Evolutionary conservation across 2,797 vertebrate genomes (phyloP).

Genomic region (Macroramphosus scolopax): DNA sequence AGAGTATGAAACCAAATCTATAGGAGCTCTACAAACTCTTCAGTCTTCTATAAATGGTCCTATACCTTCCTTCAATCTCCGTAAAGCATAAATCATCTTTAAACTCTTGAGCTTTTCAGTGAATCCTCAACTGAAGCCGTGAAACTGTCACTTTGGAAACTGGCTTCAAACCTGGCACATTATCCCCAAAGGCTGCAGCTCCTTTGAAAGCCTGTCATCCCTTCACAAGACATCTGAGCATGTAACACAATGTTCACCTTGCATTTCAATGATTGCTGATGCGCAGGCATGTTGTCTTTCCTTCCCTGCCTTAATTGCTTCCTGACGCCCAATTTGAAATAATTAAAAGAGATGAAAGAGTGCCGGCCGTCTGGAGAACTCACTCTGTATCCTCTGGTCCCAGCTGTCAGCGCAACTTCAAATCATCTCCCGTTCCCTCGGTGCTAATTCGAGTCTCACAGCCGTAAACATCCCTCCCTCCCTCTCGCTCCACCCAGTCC

Average conservation of each 20-base stretch:
- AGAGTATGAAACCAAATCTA: too few relatives aligned
- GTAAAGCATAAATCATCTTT: conserved; percentile 14
- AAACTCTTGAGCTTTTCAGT: conserved; percentile 17
- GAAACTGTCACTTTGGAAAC: conserved; percentile 40
- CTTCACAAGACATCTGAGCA: conserved; percentile 55
- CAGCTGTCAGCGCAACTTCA: conserved; percentile 55
- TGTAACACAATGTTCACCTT: conserved; percentile 46
- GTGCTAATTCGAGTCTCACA: conserved; percentile 54
- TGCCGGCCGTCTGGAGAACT: conserved; percentile 53
- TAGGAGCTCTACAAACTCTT: too few relatives aligned
- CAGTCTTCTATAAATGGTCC: too few relatives aligned
- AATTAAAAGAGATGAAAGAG: conserved; percentile 69
- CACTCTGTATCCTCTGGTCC: conserved; percentile 41
- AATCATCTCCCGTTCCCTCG: conserved; percentile 51
- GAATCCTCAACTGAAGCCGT: conserved; percentile 23
- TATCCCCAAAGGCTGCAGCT: conserved; percentile 35
- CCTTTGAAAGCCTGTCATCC: conserved; percentile 46
- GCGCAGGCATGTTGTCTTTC: conserved; percentile 42
- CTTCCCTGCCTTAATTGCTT: conserved; percentile 67
- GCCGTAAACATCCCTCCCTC: conserved; percentile 25
- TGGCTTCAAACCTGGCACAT: conserved; percentile 17
- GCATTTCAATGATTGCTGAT: conserved; percentile 44
- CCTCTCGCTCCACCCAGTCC: conserved; percentile 17
- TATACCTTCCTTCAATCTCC: neutral
- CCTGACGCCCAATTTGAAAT: conserved; percentile 71